Evolutionary conservation across 1,140 invertebrate species (phyloP).

Genomic region (Ostrea edulis): DNA sequence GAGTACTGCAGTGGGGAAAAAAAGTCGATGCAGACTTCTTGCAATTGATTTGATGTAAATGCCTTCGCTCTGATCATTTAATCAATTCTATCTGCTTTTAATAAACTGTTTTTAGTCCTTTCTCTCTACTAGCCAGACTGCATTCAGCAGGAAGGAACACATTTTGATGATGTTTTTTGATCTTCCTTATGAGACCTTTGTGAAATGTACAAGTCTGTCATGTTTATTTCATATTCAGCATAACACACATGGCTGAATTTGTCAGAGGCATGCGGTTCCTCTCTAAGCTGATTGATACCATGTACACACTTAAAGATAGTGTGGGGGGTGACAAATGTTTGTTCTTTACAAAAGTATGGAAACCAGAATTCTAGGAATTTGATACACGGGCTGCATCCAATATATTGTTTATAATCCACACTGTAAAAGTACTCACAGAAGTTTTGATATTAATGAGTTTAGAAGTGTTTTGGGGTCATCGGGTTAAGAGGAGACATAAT

Average conservation of each 20-base stretch:
- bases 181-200: not conserved
- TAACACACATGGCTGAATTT: not conserved
- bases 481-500: not conserved
- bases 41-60: too few species aligned
- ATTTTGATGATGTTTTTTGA: not conserved
- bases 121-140: too few species aligned
- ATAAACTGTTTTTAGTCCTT: too few species aligned
- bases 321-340: slow-evolving; percentile 1
- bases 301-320: slow-evolving; percentile 7
- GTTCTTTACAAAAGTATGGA: not conserved
- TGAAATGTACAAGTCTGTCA: not conserved
- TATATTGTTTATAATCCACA: slow-evolving; percentile 11
- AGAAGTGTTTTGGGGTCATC: not conserved
- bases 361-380: slow-evolving; percentile 15
- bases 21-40: too few species aligned
- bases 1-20: not conserved
- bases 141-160: too few species aligned
- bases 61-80: too few species aligned
- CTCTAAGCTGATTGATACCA: not conserved
- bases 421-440: not conserved
- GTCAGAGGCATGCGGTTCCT: not conserved
- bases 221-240: slow-evolving; percentile 3
- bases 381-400: slow-evolving; percentile 10
- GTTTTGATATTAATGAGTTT: slow-evolving; percentile 11
- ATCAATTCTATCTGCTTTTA: too few species aligned